phyloP scores from a whole-genome alignment of 2,888 invertebrate genomes.

The Tortrix viridana region DNA sequence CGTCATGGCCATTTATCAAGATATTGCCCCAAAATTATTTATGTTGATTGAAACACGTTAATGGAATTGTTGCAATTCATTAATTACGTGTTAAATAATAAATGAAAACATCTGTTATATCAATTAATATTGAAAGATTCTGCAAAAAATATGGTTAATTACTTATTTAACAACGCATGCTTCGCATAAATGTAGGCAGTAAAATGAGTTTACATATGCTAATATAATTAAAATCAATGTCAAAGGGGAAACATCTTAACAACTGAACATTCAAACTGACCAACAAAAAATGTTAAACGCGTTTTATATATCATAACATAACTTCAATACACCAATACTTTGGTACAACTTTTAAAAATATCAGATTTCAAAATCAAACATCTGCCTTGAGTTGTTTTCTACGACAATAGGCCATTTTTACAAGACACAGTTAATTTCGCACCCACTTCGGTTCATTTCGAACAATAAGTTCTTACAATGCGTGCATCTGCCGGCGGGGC shows the following conservation, averaged over 20 bases:
- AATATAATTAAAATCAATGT: too few relatives aligned
- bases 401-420: constrained; percentile 1
- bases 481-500: constrained; percentile 2
- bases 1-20: constrained; percentile 18
- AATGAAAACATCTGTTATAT: neutral
- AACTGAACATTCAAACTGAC: neutral
- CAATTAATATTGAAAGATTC: neutral
- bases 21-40: constrained; percentile 12
- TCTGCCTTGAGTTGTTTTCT: constrained; percentile 8
- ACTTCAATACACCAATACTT: neutral
- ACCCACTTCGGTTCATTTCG: constrained; percentile 12
- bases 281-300: neutral
- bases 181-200: too few relatives aligned
- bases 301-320: neutral
- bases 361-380: constrained; percentile 10
- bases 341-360: constrained; percentile 4
- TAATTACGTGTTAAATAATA: constrained; percentile 4
- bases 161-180: neutral
- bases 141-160: neutral
- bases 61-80: constrained; percentile 13
- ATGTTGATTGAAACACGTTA: neutral
- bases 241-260: neutral
- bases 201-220: too few relatives aligned
- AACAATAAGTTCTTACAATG: constrained; percentile 4
- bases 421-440: constrained; percentile 11